Evolutionary conservation across 1,140 invertebrate genomes (phyloP), one percentile per base, ranked within the genome.

Genomic region (Sinella curviseta): DNA sequence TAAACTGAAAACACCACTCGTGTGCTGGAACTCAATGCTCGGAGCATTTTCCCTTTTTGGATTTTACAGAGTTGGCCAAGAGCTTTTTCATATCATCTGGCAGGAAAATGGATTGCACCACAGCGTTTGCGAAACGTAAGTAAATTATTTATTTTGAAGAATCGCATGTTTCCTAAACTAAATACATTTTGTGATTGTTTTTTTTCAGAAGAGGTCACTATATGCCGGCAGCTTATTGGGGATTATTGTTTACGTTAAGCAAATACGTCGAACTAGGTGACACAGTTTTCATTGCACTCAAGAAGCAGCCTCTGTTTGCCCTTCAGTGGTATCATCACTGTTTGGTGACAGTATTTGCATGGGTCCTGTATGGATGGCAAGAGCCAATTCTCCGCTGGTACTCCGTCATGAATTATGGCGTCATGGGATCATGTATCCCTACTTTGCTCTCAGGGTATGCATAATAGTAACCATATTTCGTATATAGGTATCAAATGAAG

Each of bases 271-370:
- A 76, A 28, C 36, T 79, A 57, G 57, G 74, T 17, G 78, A 79
- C 30, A 79, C 78, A 1, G 26, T 79, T 24, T 70, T 79, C 28
- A 79, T 79, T 54, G 78, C 65, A 12, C 54, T 79, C 26, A 60
- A 48, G 24, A 79, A 79, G 36, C 75, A 79, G 48, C 74, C 74
- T 26, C 36, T 79, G 28, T 60, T 74, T 20, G 75, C 75, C 36
- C 35, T 79, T 26, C 75, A 79, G 65, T 79, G 78, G 78, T 80
- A 77, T 55, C 79, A 80, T 60, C 79, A 80, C 24, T 73, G 60
- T 20, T 36, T 75, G 4, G 57, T 75, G 1, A 77, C 76, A 39
- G 26, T 80, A 28, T 75, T 80, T 36, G 75, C 79, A 30, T 80
- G 79, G 79, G 57, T 73, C n/a, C 35, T 80, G 75, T 73, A 76